phyloP scores from a whole-genome alignment of 2,797 vertebrate species.

The Aselliscus stoliczkanus region DNA sequence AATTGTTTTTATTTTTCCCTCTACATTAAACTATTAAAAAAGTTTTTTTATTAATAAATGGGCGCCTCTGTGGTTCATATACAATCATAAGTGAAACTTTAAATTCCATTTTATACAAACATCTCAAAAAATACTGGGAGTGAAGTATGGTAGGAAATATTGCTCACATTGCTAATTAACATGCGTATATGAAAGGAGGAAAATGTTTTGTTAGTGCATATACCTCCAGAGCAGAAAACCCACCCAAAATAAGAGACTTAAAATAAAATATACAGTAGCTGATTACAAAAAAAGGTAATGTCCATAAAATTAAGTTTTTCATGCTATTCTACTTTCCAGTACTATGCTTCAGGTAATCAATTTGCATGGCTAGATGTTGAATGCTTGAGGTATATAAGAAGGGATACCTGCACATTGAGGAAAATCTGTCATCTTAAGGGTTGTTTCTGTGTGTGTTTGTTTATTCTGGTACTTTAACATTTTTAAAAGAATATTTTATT shows the following conservation, averaged over 20 bases:
- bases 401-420: constrained; percentile 74
- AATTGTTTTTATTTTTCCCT: constrained; percentile 73
- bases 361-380: constrained; percentile 70
- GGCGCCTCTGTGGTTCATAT: constrained; percentile 85
- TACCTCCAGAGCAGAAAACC: constrained; percentile 73
- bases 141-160: constrained; percentile 87
- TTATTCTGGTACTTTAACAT: constrained; percentile 61
- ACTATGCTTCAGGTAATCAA: constrained; percentile 73
- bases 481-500: constrained; percentile 63
- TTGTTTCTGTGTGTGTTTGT: constrained; percentile 46
- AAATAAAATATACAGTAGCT: not conserved
- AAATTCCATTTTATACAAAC: constrained; percentile 86
- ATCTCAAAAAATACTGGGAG: constrained; percentile 87
- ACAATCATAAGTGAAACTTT: constrained; percentile 79
- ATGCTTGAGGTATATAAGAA: constrained; percentile 77
- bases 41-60: constrained; percentile 81
- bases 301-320: constrained; percentile 85
- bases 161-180: constrained; percentile 78
- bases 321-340: constrained; percentile 86
- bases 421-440: constrained; percentile 71
- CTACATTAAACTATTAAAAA: constrained; percentile 77
- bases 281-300: constrained; percentile 76
- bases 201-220: constrained; percentile 74
- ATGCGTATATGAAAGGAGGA: constrained; percentile 75
- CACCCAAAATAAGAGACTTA: constrained; percentile 58